A percentile compares a stretch with the other conserved stretches of the same genome.
Evolutionary conservation across 2,113 vertebrate genomes (phyloP).

Genomic region (Marmota flaviventris): DNA sequence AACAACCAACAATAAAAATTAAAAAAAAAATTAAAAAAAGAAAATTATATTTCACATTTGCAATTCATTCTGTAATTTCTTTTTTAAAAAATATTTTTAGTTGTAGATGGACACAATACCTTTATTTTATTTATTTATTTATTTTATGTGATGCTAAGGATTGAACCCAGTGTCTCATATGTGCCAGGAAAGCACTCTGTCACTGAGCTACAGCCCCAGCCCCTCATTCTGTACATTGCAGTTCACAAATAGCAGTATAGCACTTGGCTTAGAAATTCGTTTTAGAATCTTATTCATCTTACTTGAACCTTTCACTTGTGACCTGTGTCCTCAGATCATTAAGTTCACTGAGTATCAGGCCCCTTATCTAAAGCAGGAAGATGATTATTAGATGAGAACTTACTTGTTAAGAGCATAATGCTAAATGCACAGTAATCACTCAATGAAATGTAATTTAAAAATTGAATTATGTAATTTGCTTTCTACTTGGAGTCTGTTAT

Average conservation of each 20-base stretch:
- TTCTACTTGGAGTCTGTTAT: not conserved
- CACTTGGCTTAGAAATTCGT: not conserved
- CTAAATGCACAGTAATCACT: not conserved
- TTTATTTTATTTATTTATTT: no score
- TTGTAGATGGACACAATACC: no score
- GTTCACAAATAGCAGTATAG: not conserved
- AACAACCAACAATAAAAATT: no score
- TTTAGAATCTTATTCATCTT: not conserved
- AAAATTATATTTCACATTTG: not conserved
- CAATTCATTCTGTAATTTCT: not conserved
- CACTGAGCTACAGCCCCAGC: no score
- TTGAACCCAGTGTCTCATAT: no score
- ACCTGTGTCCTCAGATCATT: not conserved
- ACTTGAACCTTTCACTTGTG: not conserved
- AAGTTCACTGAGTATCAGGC: not conserved
- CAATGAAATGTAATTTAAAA: not conserved
- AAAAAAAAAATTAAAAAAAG: not conserved
- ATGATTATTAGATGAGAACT: not conserved
- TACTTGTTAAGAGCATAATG: not conserved
- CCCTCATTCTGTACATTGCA: no score
- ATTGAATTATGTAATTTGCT: not conserved
- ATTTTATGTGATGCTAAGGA: no score
- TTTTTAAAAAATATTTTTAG: no score
- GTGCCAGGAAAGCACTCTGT: no score
- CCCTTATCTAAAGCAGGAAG: not conserved